Evolutionary conservation across 1,140 invertebrate species (phyloP).

Genomic region (Trichonephila clavata): DNA sequence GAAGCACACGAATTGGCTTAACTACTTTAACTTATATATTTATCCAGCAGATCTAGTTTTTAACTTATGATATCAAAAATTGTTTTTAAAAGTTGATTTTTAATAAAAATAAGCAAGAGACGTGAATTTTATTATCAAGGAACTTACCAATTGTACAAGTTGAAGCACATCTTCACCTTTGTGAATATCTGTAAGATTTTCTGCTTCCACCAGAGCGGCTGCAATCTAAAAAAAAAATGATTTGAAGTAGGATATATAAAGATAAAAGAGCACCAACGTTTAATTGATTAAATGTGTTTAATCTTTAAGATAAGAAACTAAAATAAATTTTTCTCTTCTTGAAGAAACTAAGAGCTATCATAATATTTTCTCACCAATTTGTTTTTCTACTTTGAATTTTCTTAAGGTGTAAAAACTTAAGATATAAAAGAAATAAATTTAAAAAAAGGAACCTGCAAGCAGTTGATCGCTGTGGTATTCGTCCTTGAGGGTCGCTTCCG

Average conservation of each 20-base stretch:
- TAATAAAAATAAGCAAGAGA: too few relatives aligned
- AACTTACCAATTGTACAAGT: constrained; percentile 28
- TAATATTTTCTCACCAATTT: constrained; percentile 10
- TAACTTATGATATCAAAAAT: too few relatives aligned
- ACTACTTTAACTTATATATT: too few relatives aligned
- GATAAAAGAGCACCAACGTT: not conserved
- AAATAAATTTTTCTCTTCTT: not conserved
- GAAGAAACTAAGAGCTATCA: not conserved
- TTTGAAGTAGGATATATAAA: not conserved
- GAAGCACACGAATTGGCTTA: too few relatives aligned
- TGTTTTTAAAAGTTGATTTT: too few relatives aligned
- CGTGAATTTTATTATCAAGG: not conserved
- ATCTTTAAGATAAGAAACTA: not conserved
- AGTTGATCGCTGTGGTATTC: constrained; percentile 48
- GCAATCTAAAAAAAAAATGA: constrained; percentile 56
- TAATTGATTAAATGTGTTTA: not conserved
- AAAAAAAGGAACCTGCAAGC: constrained; percentile 43
- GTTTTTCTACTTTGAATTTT: not conserved
- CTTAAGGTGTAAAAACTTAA: not conserved
- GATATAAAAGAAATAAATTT: not conserved
- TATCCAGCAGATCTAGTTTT: too few relatives aligned
- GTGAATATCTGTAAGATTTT: constrained; percentile 71
- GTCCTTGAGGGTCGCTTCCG: constrained; percentile 48
- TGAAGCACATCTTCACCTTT: constrained; percentile 55
- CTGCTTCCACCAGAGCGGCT: constrained; percentile 64